A percentile compares a stretch with the other conserved stretches of the same genome.
These are phyloP conservation scores for Hydrocynus forskahlii DNA, from an alignment of 2,797 vertebrate species.

Conservation along the genomic window DNA sequence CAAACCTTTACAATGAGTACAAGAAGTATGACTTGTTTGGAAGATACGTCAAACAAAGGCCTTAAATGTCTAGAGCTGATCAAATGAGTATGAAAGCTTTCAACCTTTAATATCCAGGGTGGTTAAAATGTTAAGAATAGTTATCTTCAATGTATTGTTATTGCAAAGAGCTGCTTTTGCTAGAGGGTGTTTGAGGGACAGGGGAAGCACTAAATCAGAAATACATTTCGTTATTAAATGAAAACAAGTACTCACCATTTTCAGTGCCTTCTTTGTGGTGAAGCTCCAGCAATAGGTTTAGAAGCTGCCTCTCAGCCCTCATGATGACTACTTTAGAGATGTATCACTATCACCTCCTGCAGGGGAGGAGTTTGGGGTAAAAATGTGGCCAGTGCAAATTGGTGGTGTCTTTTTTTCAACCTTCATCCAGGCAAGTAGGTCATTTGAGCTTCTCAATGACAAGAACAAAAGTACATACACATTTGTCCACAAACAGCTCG, in stretches of 20 bases:
- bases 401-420: conserved; percentile 3
- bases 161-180: too few relatives aligned
- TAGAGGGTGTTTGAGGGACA: too few relatives aligned
- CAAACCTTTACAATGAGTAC: too few relatives aligned
- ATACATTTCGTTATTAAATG: neutral
- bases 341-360: neutral
- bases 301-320: neutral
- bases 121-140: too few relatives aligned
- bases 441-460: conserved; percentile 26
- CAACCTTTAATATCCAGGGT: too few relatives aligned
- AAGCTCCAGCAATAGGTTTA: neutral
- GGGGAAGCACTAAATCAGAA: neutral
- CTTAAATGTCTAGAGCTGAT: too few relatives aligned
- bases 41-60: too few relatives aligned
- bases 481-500: conserved; percentile 38
- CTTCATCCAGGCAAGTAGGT: conserved; percentile 19
- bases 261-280: neutral
- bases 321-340: neutral
- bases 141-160: too few relatives aligned
- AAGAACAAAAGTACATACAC: conserved; percentile 11
- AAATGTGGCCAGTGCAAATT: neutral
- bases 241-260: neutral
- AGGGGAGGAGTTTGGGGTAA: conserved; percentile 14
- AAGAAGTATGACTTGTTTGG: too few relatives aligned
- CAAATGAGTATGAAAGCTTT: too few relatives aligned